Conservation (phyloP, 2,113 vertebrate genomes). For the Mustela lutreola region DNA sequence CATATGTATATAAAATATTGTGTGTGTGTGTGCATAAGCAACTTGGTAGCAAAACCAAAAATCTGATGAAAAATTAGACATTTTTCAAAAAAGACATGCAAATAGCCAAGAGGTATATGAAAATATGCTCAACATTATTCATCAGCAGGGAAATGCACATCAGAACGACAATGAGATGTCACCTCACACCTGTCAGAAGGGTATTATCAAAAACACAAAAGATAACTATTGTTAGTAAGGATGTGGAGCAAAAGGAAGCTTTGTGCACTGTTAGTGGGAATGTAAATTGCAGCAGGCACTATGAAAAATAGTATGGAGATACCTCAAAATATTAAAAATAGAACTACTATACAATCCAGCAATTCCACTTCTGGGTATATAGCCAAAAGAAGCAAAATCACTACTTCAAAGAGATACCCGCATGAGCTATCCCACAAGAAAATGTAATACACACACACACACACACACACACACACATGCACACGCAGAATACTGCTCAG, state of each 20-base stretch:
- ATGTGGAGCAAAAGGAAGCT: background rate
- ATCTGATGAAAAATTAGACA: background rate
- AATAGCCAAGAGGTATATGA: background rate
- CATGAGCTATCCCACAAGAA: background rate
- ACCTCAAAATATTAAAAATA: constrained; percentile 39
- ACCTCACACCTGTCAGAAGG: background rate
- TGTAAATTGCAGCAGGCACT: background rate
- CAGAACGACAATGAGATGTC: background rate
- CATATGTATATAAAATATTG: too few relatives aligned
- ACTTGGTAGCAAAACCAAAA: background rate
- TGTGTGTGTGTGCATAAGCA: background rate
- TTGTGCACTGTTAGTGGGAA: background rate
- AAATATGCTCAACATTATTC: background rate
- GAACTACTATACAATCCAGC: background rate
- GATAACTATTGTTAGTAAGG: background rate
- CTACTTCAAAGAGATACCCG: background rate
- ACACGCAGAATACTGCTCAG: background rate
- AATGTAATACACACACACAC: background rate
- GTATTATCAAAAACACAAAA: background rate
- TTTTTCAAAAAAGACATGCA: background rate
- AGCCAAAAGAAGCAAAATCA: background rate
- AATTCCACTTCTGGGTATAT: background rate
- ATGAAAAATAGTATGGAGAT: background rate
- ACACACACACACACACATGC: too few relatives aligned
- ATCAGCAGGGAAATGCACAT: background rate